Evolutionary conservation across 2,113 vertebrate species (phyloP).

Genomic region (Otocyon megalotis): DNA sequence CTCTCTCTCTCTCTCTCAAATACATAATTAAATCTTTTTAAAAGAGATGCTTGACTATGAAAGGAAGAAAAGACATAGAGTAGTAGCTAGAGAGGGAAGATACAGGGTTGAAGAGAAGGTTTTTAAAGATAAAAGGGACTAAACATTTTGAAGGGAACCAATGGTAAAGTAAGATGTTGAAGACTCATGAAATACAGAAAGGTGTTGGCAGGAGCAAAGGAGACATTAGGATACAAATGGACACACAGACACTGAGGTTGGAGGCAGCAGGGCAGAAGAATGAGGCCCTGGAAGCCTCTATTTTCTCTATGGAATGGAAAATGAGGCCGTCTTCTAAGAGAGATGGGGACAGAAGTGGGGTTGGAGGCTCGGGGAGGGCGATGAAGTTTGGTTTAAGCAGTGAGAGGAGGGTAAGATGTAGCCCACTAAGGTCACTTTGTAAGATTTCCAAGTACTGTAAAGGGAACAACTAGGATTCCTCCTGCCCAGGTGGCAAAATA

Average conservation of each 20-base stretch:
- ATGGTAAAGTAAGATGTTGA: not conserved
- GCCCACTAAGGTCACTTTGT: not conserved
- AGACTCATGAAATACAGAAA: not conserved
- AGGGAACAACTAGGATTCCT: not conserved
- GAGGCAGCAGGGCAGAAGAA: not conserved
- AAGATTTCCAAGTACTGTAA: not conserved
- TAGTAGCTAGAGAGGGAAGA: not conserved
- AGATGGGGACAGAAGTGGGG: not conserved
- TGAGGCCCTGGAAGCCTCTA: not conserved
- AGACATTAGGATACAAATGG: not conserved
- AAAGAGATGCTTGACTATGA: not conserved
- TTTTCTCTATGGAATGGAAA: slow-evolving; percentile 36
- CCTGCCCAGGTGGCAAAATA: not conserved
- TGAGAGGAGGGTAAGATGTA: not conserved
- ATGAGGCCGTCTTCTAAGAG: not conserved
- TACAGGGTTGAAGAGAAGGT: not conserved
- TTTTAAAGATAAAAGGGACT: slow-evolving; percentile 29
- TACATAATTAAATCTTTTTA: no score
- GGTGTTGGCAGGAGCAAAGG: not conserved
- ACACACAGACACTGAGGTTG: not conserved
- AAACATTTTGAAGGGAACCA: not conserved
- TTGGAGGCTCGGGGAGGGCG: not conserved
- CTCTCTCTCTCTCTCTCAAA: no score
- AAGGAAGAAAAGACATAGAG: not conserved
- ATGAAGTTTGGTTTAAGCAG: not conserved